Evolutionary conservation across 2,888 invertebrate species (phyloP).

Genomic region (Petrolisthes cinctipes): DNA sequence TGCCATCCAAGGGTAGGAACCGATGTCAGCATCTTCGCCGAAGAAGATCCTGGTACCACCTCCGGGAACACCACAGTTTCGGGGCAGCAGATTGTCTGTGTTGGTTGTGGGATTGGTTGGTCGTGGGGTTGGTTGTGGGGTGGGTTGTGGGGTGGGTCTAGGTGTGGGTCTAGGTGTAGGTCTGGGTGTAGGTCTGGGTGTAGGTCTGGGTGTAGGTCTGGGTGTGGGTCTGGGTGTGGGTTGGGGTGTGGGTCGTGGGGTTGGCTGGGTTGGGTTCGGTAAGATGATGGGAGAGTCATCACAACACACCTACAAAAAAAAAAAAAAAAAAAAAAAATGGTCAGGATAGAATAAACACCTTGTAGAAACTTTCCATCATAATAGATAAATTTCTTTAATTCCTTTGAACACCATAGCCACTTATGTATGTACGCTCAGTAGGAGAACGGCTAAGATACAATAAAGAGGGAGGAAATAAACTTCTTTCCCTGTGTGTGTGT

Average conservation of each 20-base stretch:
- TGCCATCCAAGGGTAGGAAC: conserved; percentile 60
- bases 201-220: neutral
- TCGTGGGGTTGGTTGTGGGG: neutral
- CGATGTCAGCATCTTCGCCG: conserved; percentile 38
- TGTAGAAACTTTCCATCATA: neutral
- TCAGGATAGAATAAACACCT: neutral
- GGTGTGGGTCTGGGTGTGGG: neutral
- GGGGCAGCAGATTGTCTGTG: conserved; percentile 5
- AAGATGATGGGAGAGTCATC: neutral
- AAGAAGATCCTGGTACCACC: conserved; percentile 29
- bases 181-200: neutral
- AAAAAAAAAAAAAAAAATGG: neutral
- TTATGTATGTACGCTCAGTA: too few relatives aligned
- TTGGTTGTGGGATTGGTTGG: neutral
- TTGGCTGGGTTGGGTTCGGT: neutral
- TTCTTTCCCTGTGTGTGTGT: too few relatives aligned
- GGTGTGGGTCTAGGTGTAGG: neutral
- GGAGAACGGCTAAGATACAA: too few relatives aligned
- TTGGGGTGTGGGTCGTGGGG: conserved; percentile 4
- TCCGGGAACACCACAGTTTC: conserved; percentile 5
- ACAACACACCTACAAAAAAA: neutral
- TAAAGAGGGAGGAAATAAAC: too few relatives aligned
- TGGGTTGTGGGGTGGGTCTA: neutral
- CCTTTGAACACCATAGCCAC: too few relatives aligned
- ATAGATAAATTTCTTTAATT: too few relatives aligned